These are phyloP conservation scores for Xiphias gladius DNA, from an alignment of 2,113 vertebrate species.

Conservation along the genomic window DNA sequence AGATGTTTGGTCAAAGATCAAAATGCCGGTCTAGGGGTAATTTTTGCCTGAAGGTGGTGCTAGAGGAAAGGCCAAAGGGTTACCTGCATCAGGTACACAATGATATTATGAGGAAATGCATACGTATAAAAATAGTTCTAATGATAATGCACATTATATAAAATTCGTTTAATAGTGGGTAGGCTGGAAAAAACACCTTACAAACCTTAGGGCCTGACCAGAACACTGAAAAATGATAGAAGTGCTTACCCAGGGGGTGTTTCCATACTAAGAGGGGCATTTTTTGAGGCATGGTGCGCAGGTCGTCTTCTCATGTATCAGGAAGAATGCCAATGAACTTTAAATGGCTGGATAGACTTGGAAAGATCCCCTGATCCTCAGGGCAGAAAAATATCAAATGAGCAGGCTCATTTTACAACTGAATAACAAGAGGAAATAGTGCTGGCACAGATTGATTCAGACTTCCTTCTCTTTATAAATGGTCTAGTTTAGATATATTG, in stretches of 20 bases:
- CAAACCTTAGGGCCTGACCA: slow-evolving; percentile 5
- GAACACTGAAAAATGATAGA: slow-evolving; percentile 14
- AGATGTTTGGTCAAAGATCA: neutral
- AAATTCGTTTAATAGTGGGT: neutral
- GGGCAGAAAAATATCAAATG: slow-evolving; percentile 42
- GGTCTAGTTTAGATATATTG: slow-evolving; percentile 56
- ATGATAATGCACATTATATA: neutral
- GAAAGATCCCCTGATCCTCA: slow-evolving; percentile 36
- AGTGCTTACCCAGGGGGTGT: slow-evolving; percentile 14
- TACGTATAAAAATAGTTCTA: neutral
- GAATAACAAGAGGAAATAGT: slow-evolving; percentile 63
- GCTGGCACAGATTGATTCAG: slow-evolving; percentile 41
- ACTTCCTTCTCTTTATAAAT: slow-evolving; percentile 58
- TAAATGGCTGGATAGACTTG: slow-evolving; percentile 35
- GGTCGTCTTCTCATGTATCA: slow-evolving; percentile 24
- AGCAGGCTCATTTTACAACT: slow-evolving; percentile 54
- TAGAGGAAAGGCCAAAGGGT: neutral
- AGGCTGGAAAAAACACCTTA: slow-evolving; percentile 28
- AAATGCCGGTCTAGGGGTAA: neutral
- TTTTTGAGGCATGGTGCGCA: slow-evolving; percentile 38
- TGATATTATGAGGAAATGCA: neutral
- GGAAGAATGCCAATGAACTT: slow-evolving; percentile 18
- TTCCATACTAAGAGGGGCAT: slow-evolving; percentile 41
- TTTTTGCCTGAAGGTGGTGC: neutral
- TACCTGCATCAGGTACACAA: neutral